Base-by-base conservation (phyloP, 2,888 invertebrate genomes). In the Aricia artaxerxes region DNA sequence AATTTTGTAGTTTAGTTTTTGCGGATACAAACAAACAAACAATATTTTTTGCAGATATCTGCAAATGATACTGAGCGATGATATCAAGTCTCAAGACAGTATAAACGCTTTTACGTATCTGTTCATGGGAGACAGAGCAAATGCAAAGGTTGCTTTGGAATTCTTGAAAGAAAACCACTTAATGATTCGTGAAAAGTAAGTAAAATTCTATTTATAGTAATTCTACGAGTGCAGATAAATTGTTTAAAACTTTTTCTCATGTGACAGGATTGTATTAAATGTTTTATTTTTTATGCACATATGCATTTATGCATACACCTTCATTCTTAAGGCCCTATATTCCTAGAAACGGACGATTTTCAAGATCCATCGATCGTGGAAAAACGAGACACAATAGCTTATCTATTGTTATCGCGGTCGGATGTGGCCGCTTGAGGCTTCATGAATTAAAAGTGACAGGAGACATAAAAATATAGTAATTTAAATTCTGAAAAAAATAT, bases 31-130 rank as follows among this genome's bases (percentile, higher is more conserved):
- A n/a, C n/a, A n/a, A n/a, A 3, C 0, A 44, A 44, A 9, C 9
- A 9, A 9, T 49, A 11, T 9, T 2, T 69, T 81, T 83, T 81
- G 72, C 84, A 94, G 93, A 79, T 90, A 87, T 82, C 82, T 94
- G 72, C 80, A 88, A 31, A 88, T 89, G 86, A 88, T 93, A 35
- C 83, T 93, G 38, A 86, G 86, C 5, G 87, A 89, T 31, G 86
- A 89, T 38, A 88, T 93, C 4, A 92, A 89, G 81, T 91, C 93
- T 1, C 94, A 94, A 82, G 94, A 94, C 72, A 85, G 91, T 73
- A 84, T 91, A 7, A 94, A 94, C 75, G 94, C 92, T 0, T 88
- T 93, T 79, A 88, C 88, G 0, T 94, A 90, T 87, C 85, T 92
- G 9, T 89, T 88, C 81, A 88, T 91, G 86, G 94, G 94, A 35